Conservation (phyloP, 1,140 invertebrate species). For the Carcinoscorpius rotundicauda region DNA sequence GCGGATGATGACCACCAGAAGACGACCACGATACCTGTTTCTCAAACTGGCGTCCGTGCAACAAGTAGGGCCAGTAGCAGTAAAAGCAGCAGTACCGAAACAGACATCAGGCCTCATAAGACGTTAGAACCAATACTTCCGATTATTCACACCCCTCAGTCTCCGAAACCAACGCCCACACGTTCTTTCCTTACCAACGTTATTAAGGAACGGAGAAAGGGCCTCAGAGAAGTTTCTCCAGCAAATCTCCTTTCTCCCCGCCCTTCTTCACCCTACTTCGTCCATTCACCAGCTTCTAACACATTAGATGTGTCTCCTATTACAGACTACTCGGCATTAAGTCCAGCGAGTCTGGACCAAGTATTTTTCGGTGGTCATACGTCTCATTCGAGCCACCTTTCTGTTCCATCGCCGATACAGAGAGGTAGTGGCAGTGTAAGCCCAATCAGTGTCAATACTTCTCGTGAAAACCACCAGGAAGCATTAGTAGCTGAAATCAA, state of each 20-base stretch:
- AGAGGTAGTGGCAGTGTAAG: too few relatives aligned
- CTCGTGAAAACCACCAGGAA: constrained; percentile 42
- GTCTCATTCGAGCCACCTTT: too few relatives aligned
- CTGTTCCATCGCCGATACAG: too few relatives aligned
- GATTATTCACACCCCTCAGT: too few relatives aligned
- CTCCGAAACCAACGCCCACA: too few relatives aligned
- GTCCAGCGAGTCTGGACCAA: background rate
- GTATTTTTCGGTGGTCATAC: too few relatives aligned
- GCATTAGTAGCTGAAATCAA: constrained; percentile 80
- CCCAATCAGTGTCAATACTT: too few relatives aligned
- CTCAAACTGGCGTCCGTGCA: background rate
- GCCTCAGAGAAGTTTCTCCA: background rate
- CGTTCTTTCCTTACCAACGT: too few relatives aligned
- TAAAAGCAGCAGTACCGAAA: too few relatives aligned
- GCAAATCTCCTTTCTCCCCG: background rate
- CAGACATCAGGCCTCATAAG: too few relatives aligned
- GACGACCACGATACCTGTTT: background rate
- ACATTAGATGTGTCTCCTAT: background rate
- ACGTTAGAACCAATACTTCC: too few relatives aligned
- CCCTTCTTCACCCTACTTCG: constrained; percentile 1
- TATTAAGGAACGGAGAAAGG: too few relatives aligned
- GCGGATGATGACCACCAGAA: constrained; percentile 2
- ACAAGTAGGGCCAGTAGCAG: background rate
- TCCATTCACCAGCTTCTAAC: constrained; percentile 1
- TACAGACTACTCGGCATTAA: background rate